Evolutionary conservation across 2,888 invertebrate species (phyloP).

Genomic region (Cheilosia scutellata): DNA sequence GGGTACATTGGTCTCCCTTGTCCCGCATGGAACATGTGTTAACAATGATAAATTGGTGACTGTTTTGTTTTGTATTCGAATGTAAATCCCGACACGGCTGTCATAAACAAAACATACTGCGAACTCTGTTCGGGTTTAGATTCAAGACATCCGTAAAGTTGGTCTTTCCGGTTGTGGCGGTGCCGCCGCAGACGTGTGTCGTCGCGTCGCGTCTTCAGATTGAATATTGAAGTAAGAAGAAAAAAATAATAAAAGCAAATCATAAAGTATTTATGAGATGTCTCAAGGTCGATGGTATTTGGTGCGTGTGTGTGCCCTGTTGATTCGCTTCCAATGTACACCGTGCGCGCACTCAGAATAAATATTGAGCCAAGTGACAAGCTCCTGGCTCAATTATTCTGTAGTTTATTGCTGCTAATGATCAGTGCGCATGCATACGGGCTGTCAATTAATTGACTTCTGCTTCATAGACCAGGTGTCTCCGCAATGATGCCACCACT

Average conservation of each 20-base stretch:
- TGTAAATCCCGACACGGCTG: conserved; percentile 27
- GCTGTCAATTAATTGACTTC: conserved; percentile 75
- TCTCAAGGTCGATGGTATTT: conserved; percentile 68
- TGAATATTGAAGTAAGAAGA: conserved; percentile 32
- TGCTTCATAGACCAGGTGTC: conserved; percentile 74
- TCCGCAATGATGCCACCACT: conserved; percentile 49
- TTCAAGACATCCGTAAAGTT: conserved; percentile 66
- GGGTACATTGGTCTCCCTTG: conserved; percentile 29
- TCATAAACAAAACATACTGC: conserved; percentile 58
- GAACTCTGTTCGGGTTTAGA: conserved; percentile 50
- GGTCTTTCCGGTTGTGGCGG: conserved; percentile 65
- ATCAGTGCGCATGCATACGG: conserved; percentile 74
- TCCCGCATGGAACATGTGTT: conserved; percentile 62
- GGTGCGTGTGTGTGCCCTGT: neutral
- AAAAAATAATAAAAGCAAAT: conserved; percentile 58
- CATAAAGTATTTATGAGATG: conserved; percentile 65
- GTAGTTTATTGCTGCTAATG: conserved; percentile 74
- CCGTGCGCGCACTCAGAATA: conserved; percentile 53
- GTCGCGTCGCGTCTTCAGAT: conserved; percentile 3
- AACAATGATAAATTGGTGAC: conserved; percentile 61
- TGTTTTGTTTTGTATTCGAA: conserved; percentile 51
- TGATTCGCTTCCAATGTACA: conserved; percentile 28
- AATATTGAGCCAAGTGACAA: conserved; percentile 69
- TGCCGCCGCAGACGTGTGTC: conserved; percentile 14
- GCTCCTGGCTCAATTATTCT: conserved; percentile 73